phyloP scores from a whole-genome alignment of 2,113 vertebrate species.

The Cebidichthys violaceus region DNA sequence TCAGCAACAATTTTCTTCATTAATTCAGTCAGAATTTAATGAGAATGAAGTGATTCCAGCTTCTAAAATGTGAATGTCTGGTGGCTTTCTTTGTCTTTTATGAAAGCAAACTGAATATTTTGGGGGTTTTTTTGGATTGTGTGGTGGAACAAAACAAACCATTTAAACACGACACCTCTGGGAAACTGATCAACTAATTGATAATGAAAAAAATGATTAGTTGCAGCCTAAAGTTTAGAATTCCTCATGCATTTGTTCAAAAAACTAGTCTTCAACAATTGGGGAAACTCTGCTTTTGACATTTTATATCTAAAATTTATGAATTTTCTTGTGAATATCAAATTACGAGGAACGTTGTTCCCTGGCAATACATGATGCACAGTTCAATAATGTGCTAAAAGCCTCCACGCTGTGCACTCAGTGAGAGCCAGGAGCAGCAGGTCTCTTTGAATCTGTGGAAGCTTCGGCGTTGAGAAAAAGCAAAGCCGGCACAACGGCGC shows the following conservation, averaged over 20 bases:
- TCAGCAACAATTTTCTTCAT: neutral
- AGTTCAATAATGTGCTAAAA: neutral
- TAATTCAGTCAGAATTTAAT: neutral
- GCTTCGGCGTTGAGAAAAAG: too few relatives aligned
- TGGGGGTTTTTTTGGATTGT: neutral
- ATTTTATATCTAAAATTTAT: neutral
- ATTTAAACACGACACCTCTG: neutral
- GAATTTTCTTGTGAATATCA: neutral
- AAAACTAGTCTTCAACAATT: neutral
- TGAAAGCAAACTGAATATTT: neutral
- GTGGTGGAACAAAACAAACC: neutral
- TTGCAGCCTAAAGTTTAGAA: neutral
- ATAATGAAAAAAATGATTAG: neutral
- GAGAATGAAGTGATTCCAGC: neutral
- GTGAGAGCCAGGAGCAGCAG: neutral
- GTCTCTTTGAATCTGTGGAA: constrained; percentile 20
- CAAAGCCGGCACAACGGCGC: too few relatives aligned
- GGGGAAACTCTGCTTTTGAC: neutral
- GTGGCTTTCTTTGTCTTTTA: neutral
- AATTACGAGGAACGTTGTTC: neutral
- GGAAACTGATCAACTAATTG: neutral
- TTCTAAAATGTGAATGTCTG: neutral
- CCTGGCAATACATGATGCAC: neutral
- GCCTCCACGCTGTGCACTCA: neutral
- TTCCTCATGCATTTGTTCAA: neutral